Base-by-base conservation (phyloP, 2,888 invertebrate genomes). In the Crematogaster levior region DNA sequence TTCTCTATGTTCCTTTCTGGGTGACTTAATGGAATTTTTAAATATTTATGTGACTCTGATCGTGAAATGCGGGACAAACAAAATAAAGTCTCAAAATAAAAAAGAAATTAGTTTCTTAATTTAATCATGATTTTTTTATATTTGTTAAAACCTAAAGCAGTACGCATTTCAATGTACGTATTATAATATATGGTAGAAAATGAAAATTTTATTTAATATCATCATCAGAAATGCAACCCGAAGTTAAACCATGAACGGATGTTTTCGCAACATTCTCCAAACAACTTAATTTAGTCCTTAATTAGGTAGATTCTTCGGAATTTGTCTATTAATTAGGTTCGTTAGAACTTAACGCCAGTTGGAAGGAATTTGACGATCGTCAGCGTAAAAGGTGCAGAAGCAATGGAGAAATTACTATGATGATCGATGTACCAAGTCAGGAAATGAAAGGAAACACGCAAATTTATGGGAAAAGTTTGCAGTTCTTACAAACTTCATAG, bases 401-500 rank as follows among this genome's bases (percentile, higher is more conserved):
- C 60, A 61, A 61, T 37, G 60, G 58, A 82, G 82, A 65, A 85
- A 85, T 82, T 80, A 75, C 70, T 81, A 72, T 65, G 82, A 88
- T 87, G 88, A 88, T 88, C 84, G 87, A 87, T 87, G 85, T 83
- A 73, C 66, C 65, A 24, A 66, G 81, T 77, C 84, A 61, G 24
- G 40, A 53, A 84, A 82, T 56, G 80, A 56, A 77, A 65, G 24
- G 72, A 85, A 40, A 21, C 83, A 66, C 77, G 81, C 48, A 82
- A 88, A 88, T 88, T 88, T 88, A 88, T 87, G 88, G 77, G 87
- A 73, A 85, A 87, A 89, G 70, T 89, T 53, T 61, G 51, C 81
- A 68, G 81, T 81, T 72, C 73, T 27, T 48, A 63, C 74, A 66
- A 81, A 85, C 82, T 84, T 84, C 48, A 53, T 43, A 74, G 70